Base-by-base conservation (phyloP, 2,888 invertebrate genomes). In the Chrysolina americana region DNA sequence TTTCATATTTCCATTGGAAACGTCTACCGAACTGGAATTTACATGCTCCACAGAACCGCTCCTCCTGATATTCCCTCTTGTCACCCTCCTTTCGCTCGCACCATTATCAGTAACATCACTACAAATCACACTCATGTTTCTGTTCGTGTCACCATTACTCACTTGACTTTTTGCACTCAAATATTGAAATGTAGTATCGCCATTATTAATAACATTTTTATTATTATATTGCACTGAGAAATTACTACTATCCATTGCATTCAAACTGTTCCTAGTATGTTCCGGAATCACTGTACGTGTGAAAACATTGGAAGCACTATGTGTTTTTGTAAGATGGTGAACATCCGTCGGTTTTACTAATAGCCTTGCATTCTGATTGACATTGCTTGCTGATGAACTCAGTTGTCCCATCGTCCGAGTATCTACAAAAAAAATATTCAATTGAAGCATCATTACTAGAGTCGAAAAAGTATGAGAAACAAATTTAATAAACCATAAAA, bases 301-400 rank as follows among this genome's bases (percentile, higher is more conserved):
- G 77, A 86, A 87, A 53, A 88, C 87, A 76, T 87, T 88, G 41
- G 87, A 87, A 68, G 87, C 88, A 83, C 88, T 88, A 79, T 87
- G 86, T 21, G 88, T 88, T 82, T 88, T 88, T 66, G 84, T 85
- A 28, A 87, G 85, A 48, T 82, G 78, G 65, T 82, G 84, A 28
- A 82, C 74, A 21, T 84, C 82, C 15, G 69, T 17, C 8, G 70
- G 48, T 71, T 70, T 63, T 44, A 81, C 72, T 15, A 80, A 79
- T 66, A 83, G 76, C 56, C 81, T 80, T 8, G 77, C 65, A 13
- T 78, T 75, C 44, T 81, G 74, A 68, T 82, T 84, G 28, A 85
- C 84, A 79, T 83, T 86, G 36, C 81, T 77, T 0, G 85, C 83
- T 4, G 85, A 85, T 41, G 85, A 84, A 73, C 86, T 86, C 59